Evolutionary conservation across 1,140 invertebrate genomes (phyloP).

Genomic region (Papilio machaon): DNA sequence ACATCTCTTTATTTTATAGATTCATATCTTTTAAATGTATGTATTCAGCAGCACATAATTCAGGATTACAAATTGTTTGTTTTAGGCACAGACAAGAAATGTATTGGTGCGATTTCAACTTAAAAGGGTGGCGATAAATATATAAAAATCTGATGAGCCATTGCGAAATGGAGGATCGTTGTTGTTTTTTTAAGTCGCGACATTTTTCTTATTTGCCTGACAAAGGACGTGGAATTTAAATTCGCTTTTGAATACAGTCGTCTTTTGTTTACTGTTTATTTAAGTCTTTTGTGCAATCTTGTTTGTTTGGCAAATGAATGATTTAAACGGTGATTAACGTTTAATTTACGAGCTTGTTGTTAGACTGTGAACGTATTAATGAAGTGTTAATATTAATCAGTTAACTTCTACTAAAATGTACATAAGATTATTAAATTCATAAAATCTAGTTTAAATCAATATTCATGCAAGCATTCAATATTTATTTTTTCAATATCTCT

Average conservation of each 20-base stretch:
- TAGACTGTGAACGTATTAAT: slow-evolving; percentile 36
- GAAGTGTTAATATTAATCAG: slow-evolving; percentile 34
- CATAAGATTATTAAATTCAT: too few species aligned
- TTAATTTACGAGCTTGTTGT: slow-evolving; percentile 56
- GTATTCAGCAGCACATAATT: slow-evolving; percentile 81
- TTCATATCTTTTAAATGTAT: slow-evolving; percentile 81
- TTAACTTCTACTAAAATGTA: background rate
- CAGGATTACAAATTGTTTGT: slow-evolving; percentile 82
- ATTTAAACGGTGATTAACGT: slow-evolving; percentile 66
- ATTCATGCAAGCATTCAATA: too few species aligned
- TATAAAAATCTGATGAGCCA: slow-evolving; percentile 72
- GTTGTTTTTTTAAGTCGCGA: slow-evolving; percentile 54
- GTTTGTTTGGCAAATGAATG: slow-evolving; percentile 70
- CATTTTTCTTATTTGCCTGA: slow-evolving; percentile 73
- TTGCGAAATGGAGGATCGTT: slow-evolving; percentile 65
- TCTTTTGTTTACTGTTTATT: slow-evolving; percentile 58
- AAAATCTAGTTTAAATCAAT: too few species aligned
- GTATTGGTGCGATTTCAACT: slow-evolving; percentile 68
- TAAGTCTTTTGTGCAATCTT: slow-evolving; percentile 59
- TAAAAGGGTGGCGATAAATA: slow-evolving; percentile 76
- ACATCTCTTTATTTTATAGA: slow-evolving; percentile 72
- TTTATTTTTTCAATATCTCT: too few species aligned
- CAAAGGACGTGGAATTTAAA: slow-evolving; percentile 68
- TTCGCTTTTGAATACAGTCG: slow-evolving; percentile 67
- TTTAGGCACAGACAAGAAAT: slow-evolving; percentile 77